Conservation (phyloP, 2,888 invertebrate species). For the Leucozona laternaria region DNA sequence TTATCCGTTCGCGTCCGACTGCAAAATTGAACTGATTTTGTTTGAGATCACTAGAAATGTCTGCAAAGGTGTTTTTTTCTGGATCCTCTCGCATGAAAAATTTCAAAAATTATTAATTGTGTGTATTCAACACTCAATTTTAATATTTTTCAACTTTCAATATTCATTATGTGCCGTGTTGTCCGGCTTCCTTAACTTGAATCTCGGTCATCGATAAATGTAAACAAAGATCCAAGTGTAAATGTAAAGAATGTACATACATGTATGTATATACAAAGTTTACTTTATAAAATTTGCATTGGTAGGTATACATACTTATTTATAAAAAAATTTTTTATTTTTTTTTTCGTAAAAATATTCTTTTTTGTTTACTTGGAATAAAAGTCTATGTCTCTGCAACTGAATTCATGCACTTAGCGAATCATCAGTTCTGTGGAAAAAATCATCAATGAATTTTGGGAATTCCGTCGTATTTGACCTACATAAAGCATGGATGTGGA, state of each 20-base stretch:
- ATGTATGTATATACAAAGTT: not conserved
- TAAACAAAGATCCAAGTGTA: slow-evolving; percentile 29
- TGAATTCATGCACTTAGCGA: not conserved
- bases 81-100: slow-evolving; percentile 24
- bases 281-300: not conserved
- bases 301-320: not conserved
- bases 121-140: slow-evolving; percentile 47
- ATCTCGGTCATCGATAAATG: slow-evolving; percentile 19
- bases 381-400: not conserved
- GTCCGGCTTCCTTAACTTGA: slow-evolving; percentile 34
- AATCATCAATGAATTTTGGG: slow-evolving; percentile 50
- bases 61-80: slow-evolving; percentile 24
- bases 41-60: slow-evolving; percentile 15
- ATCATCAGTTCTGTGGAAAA: slow-evolving; percentile 6
- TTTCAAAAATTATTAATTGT: slow-evolving; percentile 26
- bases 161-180: slow-evolving; percentile 35
- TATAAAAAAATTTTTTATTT: not conserved
- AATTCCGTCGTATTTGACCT: slow-evolving; percentile 49
- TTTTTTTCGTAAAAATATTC: not conserved
- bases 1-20: slow-evolving; percentile 46
- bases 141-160: slow-evolving; percentile 44
- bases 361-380: slow-evolving; percentile 22
- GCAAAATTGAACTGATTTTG: slow-evolving; percentile 60
- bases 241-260: no score
- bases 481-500: not conserved